Conservation (phyloP, 2,888 invertebrate species). For the Papilio gigon region DNA sequence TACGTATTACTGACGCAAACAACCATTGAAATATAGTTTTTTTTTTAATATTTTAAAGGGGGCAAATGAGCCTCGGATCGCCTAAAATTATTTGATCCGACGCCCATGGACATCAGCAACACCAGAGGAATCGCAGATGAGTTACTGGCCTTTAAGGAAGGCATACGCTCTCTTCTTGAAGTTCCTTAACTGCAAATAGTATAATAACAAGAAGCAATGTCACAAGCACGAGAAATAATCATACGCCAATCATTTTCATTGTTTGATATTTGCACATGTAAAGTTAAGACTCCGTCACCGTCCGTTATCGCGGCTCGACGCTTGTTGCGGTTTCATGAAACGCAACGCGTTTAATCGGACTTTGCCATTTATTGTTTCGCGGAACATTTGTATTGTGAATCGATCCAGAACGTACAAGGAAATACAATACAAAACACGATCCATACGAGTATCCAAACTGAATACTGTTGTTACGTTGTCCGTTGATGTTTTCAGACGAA, state of each 20-base stretch:
- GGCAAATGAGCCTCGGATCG: too few species aligned
- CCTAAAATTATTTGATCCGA: too few species aligned
- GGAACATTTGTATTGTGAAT: conserved; percentile 15
- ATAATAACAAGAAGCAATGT: conserved; percentile 13
- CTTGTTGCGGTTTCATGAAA: not conserved
- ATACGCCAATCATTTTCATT: conserved; percentile 15
- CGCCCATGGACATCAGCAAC: too few species aligned
- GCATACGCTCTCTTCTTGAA: too few species aligned
- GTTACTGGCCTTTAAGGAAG: too few species aligned
- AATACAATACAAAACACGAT: not conserved
- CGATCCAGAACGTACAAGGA: not conserved
- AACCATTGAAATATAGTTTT: not conserved
- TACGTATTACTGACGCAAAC: not conserved
- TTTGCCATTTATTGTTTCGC: conserved; percentile 26
- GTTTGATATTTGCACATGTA: not conserved
- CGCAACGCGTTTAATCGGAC: conserved; percentile 13
- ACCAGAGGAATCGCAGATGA: too few species aligned
- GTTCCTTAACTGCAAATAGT: conserved; percentile 10
- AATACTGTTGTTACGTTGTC: not conserved
- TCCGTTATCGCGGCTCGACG: not conserved
- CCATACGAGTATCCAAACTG: not conserved
- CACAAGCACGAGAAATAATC: conserved; percentile 1
- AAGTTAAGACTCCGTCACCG: not conserved
- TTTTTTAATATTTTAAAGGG: too few species aligned
- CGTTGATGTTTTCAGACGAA: not conserved